These are phyloP conservation scores for Drosophila parvula DNA, from an alignment of 1,140 invertebrate species.

Conservation along the genomic window DNA sequence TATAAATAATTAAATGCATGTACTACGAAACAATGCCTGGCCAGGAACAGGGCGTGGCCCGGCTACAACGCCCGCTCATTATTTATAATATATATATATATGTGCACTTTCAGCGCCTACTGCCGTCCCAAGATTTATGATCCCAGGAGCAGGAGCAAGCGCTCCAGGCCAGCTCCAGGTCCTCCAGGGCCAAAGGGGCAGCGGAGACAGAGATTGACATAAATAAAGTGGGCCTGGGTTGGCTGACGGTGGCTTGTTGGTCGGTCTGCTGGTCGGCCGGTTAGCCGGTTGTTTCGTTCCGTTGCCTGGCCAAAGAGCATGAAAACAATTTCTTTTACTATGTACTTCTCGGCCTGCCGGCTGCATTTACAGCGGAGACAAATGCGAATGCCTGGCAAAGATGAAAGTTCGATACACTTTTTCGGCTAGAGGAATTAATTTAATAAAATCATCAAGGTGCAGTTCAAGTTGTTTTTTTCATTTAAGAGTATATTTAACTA, in stretches of 20 bases:
- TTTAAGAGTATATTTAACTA: too few species aligned
- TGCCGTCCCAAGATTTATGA: slow-evolving; percentile 43
- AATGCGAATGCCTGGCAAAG: slow-evolving; percentile 20
- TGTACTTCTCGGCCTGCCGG: slow-evolving; percentile 31
- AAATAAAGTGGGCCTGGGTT: slow-evolving; percentile 68
- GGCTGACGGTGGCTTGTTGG: slow-evolving; percentile 14
- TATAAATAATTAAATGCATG: slow-evolving; percentile 75
- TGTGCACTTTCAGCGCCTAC: slow-evolving; percentile 54
- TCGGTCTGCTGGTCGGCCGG: slow-evolving; percentile 6
- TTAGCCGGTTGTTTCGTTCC: slow-evolving; percentile 31
- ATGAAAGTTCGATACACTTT: slow-evolving; percentile 45
- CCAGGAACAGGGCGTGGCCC: slow-evolving; percentile 54
- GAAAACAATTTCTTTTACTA: slow-evolving; percentile 59
- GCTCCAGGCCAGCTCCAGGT: slow-evolving; percentile 11
- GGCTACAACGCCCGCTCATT: slow-evolving; percentile 53
- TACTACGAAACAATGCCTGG: slow-evolving; percentile 34
- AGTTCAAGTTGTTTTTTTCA: too few species aligned
- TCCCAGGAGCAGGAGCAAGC: slow-evolving; percentile 3
- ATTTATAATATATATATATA: slow-evolving; percentile 59
- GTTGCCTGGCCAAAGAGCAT: slow-evolving; percentile 59
- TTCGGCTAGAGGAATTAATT: not conserved
- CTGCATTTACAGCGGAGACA: slow-evolving; percentile 40
- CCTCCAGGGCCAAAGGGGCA: slow-evolving; percentile 34
- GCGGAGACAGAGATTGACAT: slow-evolving; percentile 64
- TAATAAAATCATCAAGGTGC: not conserved